phyloP scores from a whole-genome alignment of 2,113 vertebrate species.

The Vulpes lagopus region DNA sequence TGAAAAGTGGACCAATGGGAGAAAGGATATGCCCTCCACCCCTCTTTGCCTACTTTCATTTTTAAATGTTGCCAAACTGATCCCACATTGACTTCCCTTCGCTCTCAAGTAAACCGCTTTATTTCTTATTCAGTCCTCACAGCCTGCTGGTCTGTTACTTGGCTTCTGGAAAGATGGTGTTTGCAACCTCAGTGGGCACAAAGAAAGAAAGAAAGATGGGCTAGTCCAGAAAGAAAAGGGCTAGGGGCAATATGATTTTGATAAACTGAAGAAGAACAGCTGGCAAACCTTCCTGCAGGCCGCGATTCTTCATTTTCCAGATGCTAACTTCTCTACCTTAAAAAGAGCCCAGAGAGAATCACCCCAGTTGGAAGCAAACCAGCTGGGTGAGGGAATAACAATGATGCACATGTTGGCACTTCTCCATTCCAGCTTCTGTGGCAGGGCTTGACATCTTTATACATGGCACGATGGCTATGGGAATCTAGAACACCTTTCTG shows the following conservation, averaged over 20 bases:
- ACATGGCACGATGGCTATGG: rapidly evolving
- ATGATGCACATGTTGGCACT: rapidly evolving
- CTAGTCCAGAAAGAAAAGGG: background rate
- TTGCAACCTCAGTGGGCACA: background rate
- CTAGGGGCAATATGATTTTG: background rate
- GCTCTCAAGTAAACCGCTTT: background rate
- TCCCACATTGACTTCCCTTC: background rate
- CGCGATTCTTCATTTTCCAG: background rate
- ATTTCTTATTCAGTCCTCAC: background rate
- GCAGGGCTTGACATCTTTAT: background rate
- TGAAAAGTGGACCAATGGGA: background rate
- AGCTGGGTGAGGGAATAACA: no score
- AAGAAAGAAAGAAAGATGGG: background rate
- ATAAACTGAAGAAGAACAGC: background rate
- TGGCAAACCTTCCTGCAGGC: background rate
- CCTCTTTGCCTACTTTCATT: background rate
- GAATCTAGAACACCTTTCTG: background rate
- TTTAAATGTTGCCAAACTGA: background rate
- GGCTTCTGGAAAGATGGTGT: background rate
- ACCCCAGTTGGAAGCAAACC: background rate
- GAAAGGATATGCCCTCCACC: no score
- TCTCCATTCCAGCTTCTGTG: background rate
- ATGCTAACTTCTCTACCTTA: background rate
- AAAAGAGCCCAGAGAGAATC: background rate
- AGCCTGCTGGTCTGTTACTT: background rate